Conservation (phyloP, 2,797 vertebrate genomes). For the Lutjanus campechanus region DNA sequence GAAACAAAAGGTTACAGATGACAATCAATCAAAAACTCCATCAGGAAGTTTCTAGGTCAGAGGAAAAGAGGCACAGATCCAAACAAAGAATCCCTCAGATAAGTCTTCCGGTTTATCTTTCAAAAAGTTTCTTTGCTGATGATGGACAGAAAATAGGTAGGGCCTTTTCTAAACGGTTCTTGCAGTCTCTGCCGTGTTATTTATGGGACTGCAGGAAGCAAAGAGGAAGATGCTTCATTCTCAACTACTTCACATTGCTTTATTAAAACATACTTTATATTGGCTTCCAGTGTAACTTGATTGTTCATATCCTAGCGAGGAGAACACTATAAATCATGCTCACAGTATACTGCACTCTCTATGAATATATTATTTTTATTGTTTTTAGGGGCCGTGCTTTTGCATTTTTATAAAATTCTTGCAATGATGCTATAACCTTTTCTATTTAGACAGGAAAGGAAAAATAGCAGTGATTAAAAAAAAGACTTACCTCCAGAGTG, state of each 20-base stretch:
- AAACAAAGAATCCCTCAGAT: conserved; percentile 46
- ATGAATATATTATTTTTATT: conserved; percentile 80
- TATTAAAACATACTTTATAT: conserved; percentile 83
- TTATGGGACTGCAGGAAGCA: conserved; percentile 55
- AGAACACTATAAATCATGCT: conserved; percentile 78
- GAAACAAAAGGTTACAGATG: conserved; percentile 79
- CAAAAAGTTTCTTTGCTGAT: conserved; percentile 44
- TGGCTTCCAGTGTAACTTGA: conserved; percentile 74
- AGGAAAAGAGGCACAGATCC: conserved; percentile 42
- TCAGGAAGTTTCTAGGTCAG: conserved; percentile 70
- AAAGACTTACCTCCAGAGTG: conserved; percentile 94
- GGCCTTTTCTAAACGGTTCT: conserved; percentile 40
- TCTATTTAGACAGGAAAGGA: conserved; percentile 32
- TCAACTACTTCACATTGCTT: conserved; percentile 70
- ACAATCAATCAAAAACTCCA: conserved; percentile 75
- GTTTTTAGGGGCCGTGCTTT: conserved; percentile 62
- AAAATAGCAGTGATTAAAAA: conserved; percentile 46
- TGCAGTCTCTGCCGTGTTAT: conserved; percentile 55
- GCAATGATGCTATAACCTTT: conserved; percentile 34
- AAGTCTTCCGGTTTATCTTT: conserved; percentile 55
- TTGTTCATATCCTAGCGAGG: conserved; percentile 73
- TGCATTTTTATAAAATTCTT: conserved; percentile 71
- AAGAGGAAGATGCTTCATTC: conserved; percentile 60
- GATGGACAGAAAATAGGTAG: conserved; percentile 60
- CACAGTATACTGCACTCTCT: conserved; percentile 52